These are phyloP conservation scores for Ctenicera cuprea DNA, from an alignment of 2,888 invertebrate genomes.

Conservation along the genomic window DNA sequence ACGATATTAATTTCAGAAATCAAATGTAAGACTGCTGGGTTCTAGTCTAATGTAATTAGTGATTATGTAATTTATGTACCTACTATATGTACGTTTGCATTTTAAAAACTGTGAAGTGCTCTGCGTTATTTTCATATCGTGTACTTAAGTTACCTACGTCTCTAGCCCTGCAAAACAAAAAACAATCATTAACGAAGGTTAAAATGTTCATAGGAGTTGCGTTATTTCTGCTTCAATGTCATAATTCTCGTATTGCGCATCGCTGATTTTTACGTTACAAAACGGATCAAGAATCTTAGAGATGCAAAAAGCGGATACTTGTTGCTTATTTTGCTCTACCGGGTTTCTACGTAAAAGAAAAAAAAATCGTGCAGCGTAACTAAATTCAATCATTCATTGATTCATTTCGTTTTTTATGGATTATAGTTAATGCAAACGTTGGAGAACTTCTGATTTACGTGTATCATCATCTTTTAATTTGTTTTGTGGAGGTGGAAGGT, in stretches of 20 bases:
- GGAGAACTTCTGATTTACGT: conserved; percentile 46
- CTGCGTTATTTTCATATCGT: conserved; percentile 37
- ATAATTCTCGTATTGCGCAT: conserved; percentile 54
- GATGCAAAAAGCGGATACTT: conserved; percentile 18
- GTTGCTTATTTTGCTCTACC: conserved; percentile 38
- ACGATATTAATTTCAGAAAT: too few species aligned
- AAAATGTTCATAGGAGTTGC: conserved; percentile 41
- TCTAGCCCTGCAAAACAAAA: conserved; percentile 46
- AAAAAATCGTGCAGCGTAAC: conserved; percentile 32
- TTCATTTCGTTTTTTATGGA: conserved; percentile 22
- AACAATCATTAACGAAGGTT: conserved; percentile 50
- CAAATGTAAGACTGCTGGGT: too few species aligned
- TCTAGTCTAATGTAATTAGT: too few species aligned
- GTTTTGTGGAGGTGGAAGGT: conserved; percentile 46
- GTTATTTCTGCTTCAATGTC: conserved; percentile 50
- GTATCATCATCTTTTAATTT: conserved; percentile 50
- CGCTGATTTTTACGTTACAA: conserved; percentile 44
- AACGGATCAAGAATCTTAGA: conserved; percentile 37
- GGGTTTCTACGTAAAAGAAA: conserved; percentile 32
- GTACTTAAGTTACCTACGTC: conserved; percentile 34
- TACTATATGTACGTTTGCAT: too few species aligned
- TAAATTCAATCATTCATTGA: conserved; percentile 10
- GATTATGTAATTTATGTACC: too few species aligned
- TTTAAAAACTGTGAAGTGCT: conserved; percentile 36
- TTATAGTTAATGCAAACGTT: conserved; percentile 32